phyloP scores from a whole-genome alignment of 1,140 invertebrate genomes.

The Diplogasteroides magnus region DNA sequence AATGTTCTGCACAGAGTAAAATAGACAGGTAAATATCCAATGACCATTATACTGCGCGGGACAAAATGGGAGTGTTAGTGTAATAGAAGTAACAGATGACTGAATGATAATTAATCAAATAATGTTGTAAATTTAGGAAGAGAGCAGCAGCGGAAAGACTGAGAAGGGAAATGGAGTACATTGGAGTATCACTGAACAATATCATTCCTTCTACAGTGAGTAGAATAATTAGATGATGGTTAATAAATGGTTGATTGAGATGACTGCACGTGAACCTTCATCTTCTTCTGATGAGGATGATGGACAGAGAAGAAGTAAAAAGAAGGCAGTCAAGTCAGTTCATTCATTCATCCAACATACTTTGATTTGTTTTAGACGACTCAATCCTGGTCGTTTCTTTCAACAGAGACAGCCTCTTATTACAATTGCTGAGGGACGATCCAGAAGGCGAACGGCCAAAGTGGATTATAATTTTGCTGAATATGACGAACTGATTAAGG shows the following conservation, averaged over 20 bases:
- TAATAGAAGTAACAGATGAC: no score
- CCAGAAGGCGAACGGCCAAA: constrained; percentile 34
- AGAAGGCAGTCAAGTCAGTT: constrained; percentile 40
- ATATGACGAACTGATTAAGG: constrained; percentile 48
- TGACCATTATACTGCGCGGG: no score
- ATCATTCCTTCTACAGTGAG: constrained; percentile 36
- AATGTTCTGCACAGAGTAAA: no score
- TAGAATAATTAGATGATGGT: constrained; percentile 9
- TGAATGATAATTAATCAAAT: no score
- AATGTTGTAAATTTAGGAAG: constrained; percentile 35
- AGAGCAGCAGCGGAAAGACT: constrained; percentile 43
- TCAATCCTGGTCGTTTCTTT: constrained; percentile 1
- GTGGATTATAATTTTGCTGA: constrained; percentile 51
- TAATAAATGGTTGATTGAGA: constrained; percentile 10
- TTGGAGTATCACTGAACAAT: constrained; percentile 46
- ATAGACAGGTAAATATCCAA: no score
- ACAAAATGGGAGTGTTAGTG: no score
- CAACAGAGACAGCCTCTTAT: constrained; percentile 29
- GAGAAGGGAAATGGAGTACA: constrained; percentile 48
- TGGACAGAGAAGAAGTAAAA: constrained; percentile 45
- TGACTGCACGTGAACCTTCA: constrained; percentile 1
- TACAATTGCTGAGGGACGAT: constrained; percentile 48
- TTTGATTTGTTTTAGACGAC: constrained; percentile 16
- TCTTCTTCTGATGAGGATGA: constrained; percentile 35
- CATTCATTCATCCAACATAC: background rate